These are phyloP conservation scores for Heliothis virescens DNA, from an alignment of 1,140 invertebrate genomes.

Conservation along the genomic window DNA sequence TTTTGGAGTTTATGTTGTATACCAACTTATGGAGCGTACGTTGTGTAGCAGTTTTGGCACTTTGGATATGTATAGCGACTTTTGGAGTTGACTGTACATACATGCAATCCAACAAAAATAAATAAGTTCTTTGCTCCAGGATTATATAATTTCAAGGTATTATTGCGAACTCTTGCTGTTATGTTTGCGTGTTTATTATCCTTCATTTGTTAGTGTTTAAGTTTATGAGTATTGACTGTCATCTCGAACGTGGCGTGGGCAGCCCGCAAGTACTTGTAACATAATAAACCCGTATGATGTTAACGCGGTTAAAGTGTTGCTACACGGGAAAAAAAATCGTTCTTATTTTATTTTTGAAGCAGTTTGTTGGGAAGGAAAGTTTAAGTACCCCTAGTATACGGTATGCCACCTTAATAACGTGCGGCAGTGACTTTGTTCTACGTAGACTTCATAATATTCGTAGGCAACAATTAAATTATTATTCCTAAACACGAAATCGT, in stretches of 20 bases:
- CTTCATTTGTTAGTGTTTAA: slow-evolving; percentile 18
- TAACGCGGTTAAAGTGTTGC: background rate
- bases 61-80: no score
- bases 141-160: no score
- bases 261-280: background rate
- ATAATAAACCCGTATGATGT: slow-evolving; percentile 15
- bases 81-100: no score
- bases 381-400: no score
- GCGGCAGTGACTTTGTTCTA: no score
- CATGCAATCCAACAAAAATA: no score
- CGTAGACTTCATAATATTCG: background rate
- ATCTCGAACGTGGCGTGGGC: slow-evolving; percentile 26
- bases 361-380: no score
- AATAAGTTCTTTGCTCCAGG: no score
- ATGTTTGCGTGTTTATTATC: slow-evolving; percentile 20
- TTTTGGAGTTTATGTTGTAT: no score
- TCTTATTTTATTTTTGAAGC: background rate
- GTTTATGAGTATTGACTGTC: slow-evolving; percentile 36
- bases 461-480: background rate
- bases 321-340: background rate
- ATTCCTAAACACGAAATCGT: slow-evolving; percentile 5
- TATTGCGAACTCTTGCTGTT: slow-evolving; percentile 15
- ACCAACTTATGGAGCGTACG: no score
- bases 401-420: no score
- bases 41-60: no score